Percentiles rank a stretch among this genome's conserved stretches.
phyloP scores from a whole-genome alignment of 2,797 vertebrate species.

The Margarornis squamiger region DNA sequence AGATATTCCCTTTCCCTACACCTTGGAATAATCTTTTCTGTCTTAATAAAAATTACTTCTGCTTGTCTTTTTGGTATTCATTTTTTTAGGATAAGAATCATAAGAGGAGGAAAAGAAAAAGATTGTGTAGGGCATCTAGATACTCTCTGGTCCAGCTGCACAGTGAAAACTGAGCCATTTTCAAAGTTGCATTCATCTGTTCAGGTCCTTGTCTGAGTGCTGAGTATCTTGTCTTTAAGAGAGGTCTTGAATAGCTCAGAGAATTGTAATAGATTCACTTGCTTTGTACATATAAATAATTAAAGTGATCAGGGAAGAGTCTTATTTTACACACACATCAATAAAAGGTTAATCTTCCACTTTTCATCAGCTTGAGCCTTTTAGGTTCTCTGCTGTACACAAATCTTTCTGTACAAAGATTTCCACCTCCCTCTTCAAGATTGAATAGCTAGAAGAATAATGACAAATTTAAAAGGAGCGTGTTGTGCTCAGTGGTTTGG shows the following conservation, averaged over 20 bases:
- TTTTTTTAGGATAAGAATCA: neutral
- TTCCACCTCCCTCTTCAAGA: neutral
- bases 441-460: neutral
- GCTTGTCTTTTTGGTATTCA: neutral
- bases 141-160: neutral
- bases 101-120: fast-evolving
- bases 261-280: neutral
- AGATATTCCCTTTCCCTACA: neutral
- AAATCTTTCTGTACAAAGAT: neutral
- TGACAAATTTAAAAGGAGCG: neutral
- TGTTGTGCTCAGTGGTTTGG: neutral
- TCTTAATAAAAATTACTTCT: neutral
- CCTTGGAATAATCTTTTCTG: neutral
- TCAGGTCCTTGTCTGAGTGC: neutral
- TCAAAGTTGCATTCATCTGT: neutral
- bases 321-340: neutral
- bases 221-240: neutral
- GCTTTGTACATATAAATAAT: neutral
- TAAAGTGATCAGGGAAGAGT: neutral
- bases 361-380: neutral
- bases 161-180: neutral
- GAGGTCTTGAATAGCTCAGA: neutral
- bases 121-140: neutral
- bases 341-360: conserved; percentile 8
- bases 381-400: neutral